A percentile compares a stretch with the other conserved stretches of the same genome.
Conservation (phyloP, 2,888 invertebrate genomes). For the Thecocarcelia acutangulata region DNA sequence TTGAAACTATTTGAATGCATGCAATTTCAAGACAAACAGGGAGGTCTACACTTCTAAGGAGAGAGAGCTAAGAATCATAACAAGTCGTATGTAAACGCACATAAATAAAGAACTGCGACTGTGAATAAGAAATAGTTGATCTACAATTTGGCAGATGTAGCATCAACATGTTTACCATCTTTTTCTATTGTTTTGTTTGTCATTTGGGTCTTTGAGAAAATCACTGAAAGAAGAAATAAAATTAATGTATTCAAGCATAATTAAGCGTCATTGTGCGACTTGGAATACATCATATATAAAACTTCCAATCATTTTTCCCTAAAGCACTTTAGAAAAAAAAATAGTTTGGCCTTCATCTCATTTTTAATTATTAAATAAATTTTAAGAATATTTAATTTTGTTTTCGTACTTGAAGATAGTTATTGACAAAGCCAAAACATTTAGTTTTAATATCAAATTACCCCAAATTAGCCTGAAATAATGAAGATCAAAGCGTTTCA, state of each 20-base stretch:
- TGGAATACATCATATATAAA: not conserved
- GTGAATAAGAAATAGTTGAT: conserved; percentile 72
- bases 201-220: conserved; percentile 48
- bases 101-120: not conserved
- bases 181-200: conserved; percentile 51
- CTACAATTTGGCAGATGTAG: conserved; percentile 77
- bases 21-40: conserved; percentile 57
- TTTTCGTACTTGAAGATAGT: no score
- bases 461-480: no score
- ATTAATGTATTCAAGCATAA: conserved; percentile 76
- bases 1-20: conserved; percentile 48
- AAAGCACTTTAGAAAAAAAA: no score
- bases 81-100: conserved; percentile 26
- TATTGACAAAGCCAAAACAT: no score
- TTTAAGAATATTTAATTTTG: no score
- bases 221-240: conserved; percentile 17
- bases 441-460: no score
- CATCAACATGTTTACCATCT: conserved; percentile 72
- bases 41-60: conserved; percentile 58
- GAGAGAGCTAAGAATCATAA: not conserved
- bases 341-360: no score
- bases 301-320: conserved; percentile 4
- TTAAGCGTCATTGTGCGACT: conserved; percentile 74
- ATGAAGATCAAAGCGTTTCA: no score
- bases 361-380: no score